These are phyloP conservation scores for Rhogogaster chlorosoma DNA, from an alignment of 2,888 invertebrate species.

Conservation along the genomic window DNA sequence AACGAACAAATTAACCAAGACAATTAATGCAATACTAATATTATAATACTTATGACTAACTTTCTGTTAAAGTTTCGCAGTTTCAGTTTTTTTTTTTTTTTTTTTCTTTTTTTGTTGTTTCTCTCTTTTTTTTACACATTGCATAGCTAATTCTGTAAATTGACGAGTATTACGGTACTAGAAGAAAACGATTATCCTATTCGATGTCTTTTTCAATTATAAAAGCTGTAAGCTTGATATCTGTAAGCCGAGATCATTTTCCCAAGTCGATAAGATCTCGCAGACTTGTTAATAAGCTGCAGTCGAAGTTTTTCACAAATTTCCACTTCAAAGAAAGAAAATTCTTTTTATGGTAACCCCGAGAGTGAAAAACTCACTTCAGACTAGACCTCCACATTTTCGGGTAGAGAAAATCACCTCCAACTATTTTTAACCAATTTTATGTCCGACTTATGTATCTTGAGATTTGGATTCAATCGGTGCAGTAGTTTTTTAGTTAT, in stretches of 20 bases:
- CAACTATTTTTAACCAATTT: neutral
- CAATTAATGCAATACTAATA: conserved; percentile 30
- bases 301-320: too few relatives aligned
- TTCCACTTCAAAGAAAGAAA: too few relatives aligned
- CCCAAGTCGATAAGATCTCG: neutral
- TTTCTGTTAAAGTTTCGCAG: neutral
- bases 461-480: neutral
- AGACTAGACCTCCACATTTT: too few relatives aligned
- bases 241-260: neutral
- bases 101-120: neutral
- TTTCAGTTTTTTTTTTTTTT: neutral
- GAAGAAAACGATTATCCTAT: too few relatives aligned
- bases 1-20: conserved; percentile 63
- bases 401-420: neutral
- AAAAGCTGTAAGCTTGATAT: neutral
- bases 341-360: too few relatives aligned
- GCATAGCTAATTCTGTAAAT: neutral
- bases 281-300: neutral
- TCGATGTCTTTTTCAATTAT: neutral
- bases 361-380: too few relatives aligned
- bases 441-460: too few relatives aligned
- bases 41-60: neutral
- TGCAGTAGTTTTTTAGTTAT: neutral
- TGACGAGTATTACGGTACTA: neutral
- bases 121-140: neutral